Percentiles rank a stretch among this genome's conserved stretches.
Conservation (phyloP, 1,140 invertebrate species). For the Phthorimaea operculella region DNA sequence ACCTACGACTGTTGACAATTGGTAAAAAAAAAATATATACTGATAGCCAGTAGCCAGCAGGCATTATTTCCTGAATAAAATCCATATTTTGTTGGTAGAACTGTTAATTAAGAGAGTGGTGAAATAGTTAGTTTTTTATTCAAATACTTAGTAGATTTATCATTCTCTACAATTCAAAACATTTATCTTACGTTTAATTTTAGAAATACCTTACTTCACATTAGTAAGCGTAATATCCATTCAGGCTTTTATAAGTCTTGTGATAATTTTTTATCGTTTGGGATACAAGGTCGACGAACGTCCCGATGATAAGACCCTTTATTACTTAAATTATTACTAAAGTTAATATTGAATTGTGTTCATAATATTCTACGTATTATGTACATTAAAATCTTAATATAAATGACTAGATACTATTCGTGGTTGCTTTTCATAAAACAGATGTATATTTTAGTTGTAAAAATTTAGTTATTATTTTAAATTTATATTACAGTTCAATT, state of each 20-base stretch:
- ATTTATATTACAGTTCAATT: background rate
- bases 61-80: no score
- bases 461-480: background rate
- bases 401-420: background rate
- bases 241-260: background rate
- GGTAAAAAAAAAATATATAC: no score
- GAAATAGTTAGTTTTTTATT: no score
- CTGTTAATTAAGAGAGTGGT: no score
- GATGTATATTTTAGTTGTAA: background rate
- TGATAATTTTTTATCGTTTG: background rate
- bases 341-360: background rate
- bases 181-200: no score
- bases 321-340: background rate
- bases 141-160: no score
- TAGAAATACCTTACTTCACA: background rate
- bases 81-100: no score
- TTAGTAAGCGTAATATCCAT: constrained; percentile 5
- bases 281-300: no score
- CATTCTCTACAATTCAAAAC: no score
- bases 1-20: no score
- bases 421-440: background rate
- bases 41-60: no score
- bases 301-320: background rate
- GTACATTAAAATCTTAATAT: background rate
- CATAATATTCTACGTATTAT: background rate